Percentiles rank a stretch among this genome's conserved stretches.
These are phyloP conservation scores for Gonatopus flavifemur DNA, from an alignment of 1,140 invertebrate species.

Conservation along the genomic window DNA sequence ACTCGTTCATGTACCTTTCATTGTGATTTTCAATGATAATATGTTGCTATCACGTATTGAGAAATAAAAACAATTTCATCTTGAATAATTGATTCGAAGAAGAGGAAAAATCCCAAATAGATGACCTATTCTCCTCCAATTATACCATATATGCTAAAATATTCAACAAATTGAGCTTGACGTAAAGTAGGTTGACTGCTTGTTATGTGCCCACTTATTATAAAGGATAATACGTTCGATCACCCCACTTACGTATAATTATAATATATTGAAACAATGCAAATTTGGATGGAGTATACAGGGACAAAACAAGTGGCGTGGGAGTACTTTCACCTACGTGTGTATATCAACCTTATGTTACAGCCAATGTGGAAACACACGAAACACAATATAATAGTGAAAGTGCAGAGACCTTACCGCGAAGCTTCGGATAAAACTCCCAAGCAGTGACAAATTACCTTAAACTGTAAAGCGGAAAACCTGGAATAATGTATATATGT, in stretches of 20 bases:
- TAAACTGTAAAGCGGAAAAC: background rate
- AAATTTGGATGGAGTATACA: conserved; percentile 27
- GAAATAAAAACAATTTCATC: too few species aligned
- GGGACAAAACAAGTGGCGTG: conserved; percentile 20
- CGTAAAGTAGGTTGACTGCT: too few species aligned
- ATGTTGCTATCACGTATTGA: too few species aligned
- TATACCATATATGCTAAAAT: too few species aligned
- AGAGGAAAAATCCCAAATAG: background rate
- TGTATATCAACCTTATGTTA: conserved; percentile 24
- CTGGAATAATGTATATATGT: too few species aligned
- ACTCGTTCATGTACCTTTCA: too few species aligned
- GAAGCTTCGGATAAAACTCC: conserved; percentile 20
- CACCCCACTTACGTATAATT: conserved; percentile 14
- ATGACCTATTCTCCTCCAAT: conserved; percentile 6
- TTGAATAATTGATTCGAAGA: too few species aligned
- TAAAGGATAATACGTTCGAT: conserved; percentile 8
- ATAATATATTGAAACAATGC: conserved; percentile 22
- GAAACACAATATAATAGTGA: conserved; percentile 21
- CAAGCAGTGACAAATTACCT: conserved; percentile 24
- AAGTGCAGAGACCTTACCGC: background rate
- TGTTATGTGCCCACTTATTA: conserved; percentile 1
- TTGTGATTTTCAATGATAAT: too few species aligned
- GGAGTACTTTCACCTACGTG: conserved; percentile 28
- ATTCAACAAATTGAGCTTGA: too few species aligned
- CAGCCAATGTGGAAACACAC: conserved; percentile 8